A percentile compares a stretch with the other conserved stretches of the same genome.
Conservation (phyloP, 2,888 invertebrate genomes). For the Trachelus stipa region DNA sequence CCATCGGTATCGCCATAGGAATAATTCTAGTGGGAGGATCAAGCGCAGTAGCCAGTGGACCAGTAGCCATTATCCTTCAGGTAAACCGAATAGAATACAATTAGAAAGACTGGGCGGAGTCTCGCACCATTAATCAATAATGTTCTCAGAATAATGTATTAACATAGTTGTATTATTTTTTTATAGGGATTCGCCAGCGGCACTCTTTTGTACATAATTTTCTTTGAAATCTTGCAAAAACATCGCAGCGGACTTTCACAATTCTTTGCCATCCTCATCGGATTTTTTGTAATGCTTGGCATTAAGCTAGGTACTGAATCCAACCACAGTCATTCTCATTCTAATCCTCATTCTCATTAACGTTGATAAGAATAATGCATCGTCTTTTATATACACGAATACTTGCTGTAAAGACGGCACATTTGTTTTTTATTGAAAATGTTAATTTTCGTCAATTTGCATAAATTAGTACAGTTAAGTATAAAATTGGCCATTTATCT, state of each 20-base stretch:
- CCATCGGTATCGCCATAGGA: constrained; percentile 83
- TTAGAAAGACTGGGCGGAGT: not conserved
- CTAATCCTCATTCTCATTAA: not conserved
- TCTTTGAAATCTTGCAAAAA: constrained; percentile 89
- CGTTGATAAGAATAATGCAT: not conserved
- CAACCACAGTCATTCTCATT: not conserved
- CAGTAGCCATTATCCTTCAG: constrained; percentile 65
- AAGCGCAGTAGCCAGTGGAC: constrained; percentile 72
- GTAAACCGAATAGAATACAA: constrained; percentile 28
- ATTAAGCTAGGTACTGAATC: constrained; percentile 63
- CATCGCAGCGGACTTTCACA: constrained; percentile 73
- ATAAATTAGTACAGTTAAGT: too few species aligned
- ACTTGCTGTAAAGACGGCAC: too few species aligned
- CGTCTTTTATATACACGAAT: not conserved
- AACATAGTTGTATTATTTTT: not conserved
- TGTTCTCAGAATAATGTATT: not conserved
- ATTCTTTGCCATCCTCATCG: constrained; percentile 75
- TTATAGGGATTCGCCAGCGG: constrained; percentile 90
- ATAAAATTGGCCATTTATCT: too few species aligned
- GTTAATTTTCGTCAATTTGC: too few species aligned
- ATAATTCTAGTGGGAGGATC: constrained; percentile 74
- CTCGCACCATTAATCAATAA: not conserved
- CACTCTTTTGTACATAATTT: constrained; percentile 94
- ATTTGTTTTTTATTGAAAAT: too few species aligned
- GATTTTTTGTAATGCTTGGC: constrained; percentile 81